phyloP scores from a whole-genome alignment of 2,797 vertebrate species.

The Macropus fuliginosus region DNA sequence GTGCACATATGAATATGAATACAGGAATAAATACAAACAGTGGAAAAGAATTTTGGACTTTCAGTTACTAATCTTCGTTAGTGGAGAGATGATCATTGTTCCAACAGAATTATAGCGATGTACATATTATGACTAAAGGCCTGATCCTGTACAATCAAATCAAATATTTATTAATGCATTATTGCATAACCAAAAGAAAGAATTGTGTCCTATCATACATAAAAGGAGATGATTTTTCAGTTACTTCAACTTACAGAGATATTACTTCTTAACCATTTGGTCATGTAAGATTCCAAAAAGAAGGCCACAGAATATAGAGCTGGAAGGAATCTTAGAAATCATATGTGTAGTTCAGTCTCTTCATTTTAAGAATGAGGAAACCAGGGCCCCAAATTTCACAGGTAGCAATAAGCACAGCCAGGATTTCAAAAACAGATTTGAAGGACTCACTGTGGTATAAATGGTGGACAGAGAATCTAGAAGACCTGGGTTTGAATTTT shows the following conservation, averaged over 20 bases:
- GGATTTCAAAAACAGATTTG: neutral
- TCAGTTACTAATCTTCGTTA: neutral
- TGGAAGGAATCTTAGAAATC: neutral
- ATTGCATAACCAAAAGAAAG: neutral
- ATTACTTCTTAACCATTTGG: neutral
- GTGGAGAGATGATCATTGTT: neutral
- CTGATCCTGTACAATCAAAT: neutral
- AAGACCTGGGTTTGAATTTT: neutral
- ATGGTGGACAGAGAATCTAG: neutral
- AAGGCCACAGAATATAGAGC: neutral
- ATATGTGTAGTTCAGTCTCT: neutral
- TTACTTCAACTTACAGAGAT: neutral
- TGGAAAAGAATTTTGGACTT: neutral
- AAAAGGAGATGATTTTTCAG: neutral
- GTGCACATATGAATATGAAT: neutral
- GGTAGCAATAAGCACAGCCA: neutral
- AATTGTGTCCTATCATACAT: neutral
- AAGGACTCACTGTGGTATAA: neutral
- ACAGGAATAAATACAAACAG: neutral
- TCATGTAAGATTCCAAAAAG: neutral
- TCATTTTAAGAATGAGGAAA: neutral
- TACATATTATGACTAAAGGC: neutral
- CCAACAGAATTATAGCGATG: neutral
- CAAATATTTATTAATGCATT: neutral
- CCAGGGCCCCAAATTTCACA: neutral